Evolutionary conservation across 2,888 invertebrate genomes (phyloP).

Genomic region (Ametastegia equiseti): DNA sequence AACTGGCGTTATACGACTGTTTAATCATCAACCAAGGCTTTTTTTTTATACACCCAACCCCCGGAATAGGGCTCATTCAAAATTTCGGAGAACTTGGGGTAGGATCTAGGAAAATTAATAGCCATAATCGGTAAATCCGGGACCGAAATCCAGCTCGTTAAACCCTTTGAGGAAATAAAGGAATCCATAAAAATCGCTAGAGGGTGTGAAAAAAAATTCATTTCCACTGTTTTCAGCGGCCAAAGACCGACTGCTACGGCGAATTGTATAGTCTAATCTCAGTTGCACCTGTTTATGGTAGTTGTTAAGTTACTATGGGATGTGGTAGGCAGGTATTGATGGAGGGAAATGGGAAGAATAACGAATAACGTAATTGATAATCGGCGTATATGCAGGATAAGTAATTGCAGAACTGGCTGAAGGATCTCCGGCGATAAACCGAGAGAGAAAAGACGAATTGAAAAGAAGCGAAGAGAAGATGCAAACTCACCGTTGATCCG

Average conservation of each 20-base stretch:
- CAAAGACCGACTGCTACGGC: not conserved
- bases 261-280: not conserved
- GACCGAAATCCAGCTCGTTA: not conserved
- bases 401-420: not conserved
- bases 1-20: slow-evolving; percentile 41
- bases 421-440: not conserved
- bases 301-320: not conserved
- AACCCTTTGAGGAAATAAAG: slow-evolving; percentile 4
- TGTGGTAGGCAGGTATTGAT: slow-evolving; percentile 1
- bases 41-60: not conserved
- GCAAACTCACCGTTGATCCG: slow-evolving; percentile 64
- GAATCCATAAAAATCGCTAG: not conserved
- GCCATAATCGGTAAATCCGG: slow-evolving; percentile 11
- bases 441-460: not conserved
- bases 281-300: not conserved
- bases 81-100: slow-evolving; percentile 5
- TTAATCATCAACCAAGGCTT: slow-evolving; percentile 28
- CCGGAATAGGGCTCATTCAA: not conserved
- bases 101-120: slow-evolving; percentile 5
- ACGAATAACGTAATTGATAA: not conserved
- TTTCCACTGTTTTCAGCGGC: not conserved
- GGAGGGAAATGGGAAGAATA: not conserved
- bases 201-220: not conserved
- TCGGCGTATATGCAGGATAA: not conserved
- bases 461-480: not conserved